Conservation (phyloP, 2,888 invertebrate genomes). For the Tholera decimalis region DNA sequence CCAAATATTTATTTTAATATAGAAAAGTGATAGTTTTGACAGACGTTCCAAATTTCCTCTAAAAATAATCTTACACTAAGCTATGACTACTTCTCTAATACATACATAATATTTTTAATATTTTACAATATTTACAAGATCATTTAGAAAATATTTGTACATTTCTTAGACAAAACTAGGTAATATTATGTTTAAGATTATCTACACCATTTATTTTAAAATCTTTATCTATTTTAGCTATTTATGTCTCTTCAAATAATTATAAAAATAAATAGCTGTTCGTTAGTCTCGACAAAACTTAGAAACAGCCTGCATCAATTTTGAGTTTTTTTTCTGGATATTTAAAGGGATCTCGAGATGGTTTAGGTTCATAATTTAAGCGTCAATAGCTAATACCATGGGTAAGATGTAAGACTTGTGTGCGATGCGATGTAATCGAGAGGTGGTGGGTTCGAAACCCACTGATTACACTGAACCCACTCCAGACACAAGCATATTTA, state of each 20-base stretch:
- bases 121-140: conserved; percentile 49
- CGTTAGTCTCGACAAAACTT: too few species aligned
- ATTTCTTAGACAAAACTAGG: conserved; percentile 8
- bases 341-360: too few species aligned
- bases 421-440: too few species aligned
- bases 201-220: background rate
- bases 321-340: too few species aligned
- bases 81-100: conserved; percentile 26
- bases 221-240: background rate
- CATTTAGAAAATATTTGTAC: conserved; percentile 40
- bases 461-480: too few species aligned
- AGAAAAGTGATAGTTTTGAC: conserved; percentile 51
- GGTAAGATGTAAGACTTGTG: too few species aligned
- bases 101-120: conserved; percentile 9
- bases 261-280: too few species aligned
- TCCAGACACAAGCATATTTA: too few species aligned
- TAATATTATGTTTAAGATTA: background rate
- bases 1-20: conserved; percentile 43
- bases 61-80: conserved; percentile 13
- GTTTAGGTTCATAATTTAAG: too few species aligned
- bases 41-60: conserved; percentile 24
- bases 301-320: too few species aligned
- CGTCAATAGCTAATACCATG: too few species aligned
- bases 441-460: too few species aligned
- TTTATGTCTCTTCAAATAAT: background rate